Evolutionary conservation across 2,888 invertebrate genomes (phyloP), one percentile per base, ranked within the genome.

Genomic region (Xestoiulus laeticollis): DNA sequence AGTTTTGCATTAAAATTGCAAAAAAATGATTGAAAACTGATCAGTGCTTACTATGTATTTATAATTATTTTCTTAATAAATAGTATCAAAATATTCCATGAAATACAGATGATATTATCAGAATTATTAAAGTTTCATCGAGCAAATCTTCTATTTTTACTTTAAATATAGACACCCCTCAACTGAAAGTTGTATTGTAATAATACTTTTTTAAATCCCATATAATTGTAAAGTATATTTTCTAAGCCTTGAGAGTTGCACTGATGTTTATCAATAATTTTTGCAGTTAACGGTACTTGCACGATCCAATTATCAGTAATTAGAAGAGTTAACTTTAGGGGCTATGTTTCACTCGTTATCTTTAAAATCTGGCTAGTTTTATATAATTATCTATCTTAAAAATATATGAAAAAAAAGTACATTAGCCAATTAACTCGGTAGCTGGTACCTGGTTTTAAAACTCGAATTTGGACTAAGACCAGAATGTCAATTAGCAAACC

Each of bases 371-470:
- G 48, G 3, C 19, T 12, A 0, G 48, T 48, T 48, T 19, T 48
- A 14, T 48, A 48, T 19, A 19, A 16, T 48, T 48, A 48, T 19
- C 14, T 59, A 59, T 59, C 53, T n/a, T 59, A n/a, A 59, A 59
- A 59, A 38, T 38, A 59, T n/a, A 12, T 16, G 48, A 48, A 59
- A 59, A 59, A 19, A 53, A 59, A 59, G n/a, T 5, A n/a, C 53
- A 59, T n/a, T 59, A n/a, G n/a, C 53, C 53, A 59, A 59, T 59
- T 59, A 59, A 59, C 53, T 59, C 53, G 53, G 53, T 59, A 59
- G 53, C 53, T 59, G 19, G 53, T 59, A 59, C n/a, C 53, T n/a
- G 53, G 53, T 59, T 59, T 59, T n/a, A 19, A 59, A 59, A 59
- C 53, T 59, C 53, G 53, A 59, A 59, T 59, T n/a, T 59, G 53